Evolutionary conservation across 2,888 invertebrate genomes (phyloP).

Genomic region (Philhelius pedissequus): DNA sequence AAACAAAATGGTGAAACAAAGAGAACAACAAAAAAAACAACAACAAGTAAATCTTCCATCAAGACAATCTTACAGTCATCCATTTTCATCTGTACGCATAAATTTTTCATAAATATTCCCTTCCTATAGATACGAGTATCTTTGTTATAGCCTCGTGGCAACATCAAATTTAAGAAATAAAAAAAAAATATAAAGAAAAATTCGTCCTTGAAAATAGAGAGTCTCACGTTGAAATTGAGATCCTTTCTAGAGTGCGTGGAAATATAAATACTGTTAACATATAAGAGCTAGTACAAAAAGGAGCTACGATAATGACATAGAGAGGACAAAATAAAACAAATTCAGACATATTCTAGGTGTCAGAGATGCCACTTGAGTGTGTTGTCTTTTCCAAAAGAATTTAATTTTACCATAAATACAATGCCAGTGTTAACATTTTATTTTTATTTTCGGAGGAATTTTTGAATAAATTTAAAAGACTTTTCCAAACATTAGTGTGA

Average conservation of each 20-base stretch:
- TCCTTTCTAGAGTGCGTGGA: background rate
- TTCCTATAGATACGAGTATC: background rate
- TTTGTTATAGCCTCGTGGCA: background rate
- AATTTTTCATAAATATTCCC: conserved; percentile 60
- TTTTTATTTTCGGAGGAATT: no score
- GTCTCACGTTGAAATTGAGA: conserved; percentile 18
- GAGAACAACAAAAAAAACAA: background rate
- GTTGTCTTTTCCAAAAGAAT: no score
- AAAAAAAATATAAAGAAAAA: background rate
- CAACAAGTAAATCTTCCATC: conserved; percentile 30
- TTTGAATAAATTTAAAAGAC: no score
- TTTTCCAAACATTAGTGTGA: no score
- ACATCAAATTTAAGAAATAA: background rate
- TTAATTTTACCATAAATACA: no score
- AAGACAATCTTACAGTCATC: conserved; percentile 62
- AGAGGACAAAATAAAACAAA: background rate
- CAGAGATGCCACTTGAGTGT: background rate
- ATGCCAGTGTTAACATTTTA: no score
- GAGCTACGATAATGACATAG: background rate
- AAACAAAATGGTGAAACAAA: background rate
- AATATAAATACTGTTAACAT: background rate
- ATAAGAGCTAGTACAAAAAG: background rate
- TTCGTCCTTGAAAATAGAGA: conserved; percentile 62
- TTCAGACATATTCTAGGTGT: background rate
- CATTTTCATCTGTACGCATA: conserved; percentile 63